Conservation (phyloP, 2,797 vertebrate species). For the Trachops cirrhosus region DNA sequence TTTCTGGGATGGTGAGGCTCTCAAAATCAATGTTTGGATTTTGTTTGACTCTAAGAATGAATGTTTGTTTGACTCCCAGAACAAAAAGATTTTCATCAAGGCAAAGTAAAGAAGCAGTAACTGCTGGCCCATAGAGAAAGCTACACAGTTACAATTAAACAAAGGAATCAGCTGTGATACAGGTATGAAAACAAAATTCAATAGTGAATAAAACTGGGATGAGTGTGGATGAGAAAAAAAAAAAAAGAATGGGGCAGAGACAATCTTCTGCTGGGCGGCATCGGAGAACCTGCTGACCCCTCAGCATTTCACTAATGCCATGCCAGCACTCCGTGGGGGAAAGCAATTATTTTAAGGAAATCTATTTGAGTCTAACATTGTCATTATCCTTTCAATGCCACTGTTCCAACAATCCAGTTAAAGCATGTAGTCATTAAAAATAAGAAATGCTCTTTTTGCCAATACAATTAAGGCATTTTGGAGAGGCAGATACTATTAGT, state of each 20-base stretch:
- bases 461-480: constrained; percentile 76
- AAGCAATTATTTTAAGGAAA: constrained; percentile 71
- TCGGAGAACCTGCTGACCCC: neutral
- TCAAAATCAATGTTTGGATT: neutral
- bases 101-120: neutral
- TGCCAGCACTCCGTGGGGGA: neutral
- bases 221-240: neutral
- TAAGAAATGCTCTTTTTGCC: constrained; percentile 75
- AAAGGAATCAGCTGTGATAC: neutral
- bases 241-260: neutral
- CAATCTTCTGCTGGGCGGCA: neutral
- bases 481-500: constrained; percentile 67
- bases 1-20: neutral
- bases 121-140: neutral
- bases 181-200: neutral
- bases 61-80: neutral
- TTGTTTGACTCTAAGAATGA: neutral
- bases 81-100: neutral
- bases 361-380: constrained; percentile 45
- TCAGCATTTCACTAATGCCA: neutral
- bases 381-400: constrained; percentile 77
- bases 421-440: constrained; percentile 68
- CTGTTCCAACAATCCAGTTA: constrained; percentile 79
- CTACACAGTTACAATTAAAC: neutral
- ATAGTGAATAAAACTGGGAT: neutral